Evolutionary conservation across 1,140 invertebrate genomes (phyloP), one percentile per base, ranked within the genome.

Genomic region (Stenopsyche tienmushanensis): DNA sequence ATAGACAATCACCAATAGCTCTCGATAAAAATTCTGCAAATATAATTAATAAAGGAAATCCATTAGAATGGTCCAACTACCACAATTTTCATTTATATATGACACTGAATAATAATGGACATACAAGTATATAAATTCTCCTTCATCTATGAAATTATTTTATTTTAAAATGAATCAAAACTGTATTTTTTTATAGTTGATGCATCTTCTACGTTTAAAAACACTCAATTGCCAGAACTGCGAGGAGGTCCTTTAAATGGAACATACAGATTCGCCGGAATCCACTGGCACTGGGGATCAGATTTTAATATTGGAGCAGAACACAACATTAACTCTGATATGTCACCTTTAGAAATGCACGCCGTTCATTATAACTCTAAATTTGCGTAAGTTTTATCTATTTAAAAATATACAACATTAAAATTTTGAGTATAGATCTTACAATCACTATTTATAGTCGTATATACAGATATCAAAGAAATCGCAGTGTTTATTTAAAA

Each of bases 241-340:
- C 1, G 10, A 18, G 65, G 65, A 15, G 65, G 65, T 17, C 58
- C 58, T 23, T 41, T 66, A 9, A 13, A 53, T 3, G 65, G 65
- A 10, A 47, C 15, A 21, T 66, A 66, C 25, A 20, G 20, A n/a
- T 25, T 66, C 15, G 21, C 13, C 3, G 23, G 13, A 1, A 15
- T 66, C 1, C 65, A 66, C 50, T 62, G 34, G 13, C 65, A 66
- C 21, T 66, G 65, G 65, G 65, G 65, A 2, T 29, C 39, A n/a
- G 57, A 53, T 17, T 21, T 60, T 2, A 5, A 10, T 20, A 34
- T 52, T 20, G 65, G 65, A 13, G 45, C 58, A 10, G 65, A 66
- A 23, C 65, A 66, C 18, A 25, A 50, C 15, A 45, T 66, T 17
- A 47, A 62, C 25, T 29, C 44, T 13, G 7, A 23, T 0, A 53